Evolutionary conservation across 1,140 invertebrate species (phyloP).

Genomic region (Aphidius ervi): DNA sequence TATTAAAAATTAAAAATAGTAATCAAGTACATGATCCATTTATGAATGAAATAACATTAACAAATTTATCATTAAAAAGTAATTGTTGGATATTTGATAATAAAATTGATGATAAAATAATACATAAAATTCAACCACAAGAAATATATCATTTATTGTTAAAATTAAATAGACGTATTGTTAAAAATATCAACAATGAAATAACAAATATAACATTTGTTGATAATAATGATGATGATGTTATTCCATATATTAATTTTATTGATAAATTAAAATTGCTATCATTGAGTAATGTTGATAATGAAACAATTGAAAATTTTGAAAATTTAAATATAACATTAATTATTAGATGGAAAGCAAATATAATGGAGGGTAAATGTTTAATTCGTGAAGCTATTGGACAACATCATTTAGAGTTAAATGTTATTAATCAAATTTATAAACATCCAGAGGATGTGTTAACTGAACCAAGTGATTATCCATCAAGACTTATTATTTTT

Average conservation of each 20-base stretch:
- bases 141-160: slow-evolving; percentile 55
- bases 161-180: slow-evolving; percentile 42
- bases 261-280: slow-evolving; percentile 36
- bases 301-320: slow-evolving; percentile 24
- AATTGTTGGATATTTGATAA: slow-evolving; percentile 52
- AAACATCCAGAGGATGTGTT: slow-evolving; percentile 40
- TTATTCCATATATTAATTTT: slow-evolving; percentile 41
- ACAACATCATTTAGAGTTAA: slow-evolving; percentile 48
- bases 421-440: slow-evolving; percentile 42
- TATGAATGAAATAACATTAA: slow-evolving; percentile 58
- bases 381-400: slow-evolving; percentile 41
- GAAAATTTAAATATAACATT: slow-evolving; percentile 41
- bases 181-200: slow-evolving; percentile 22
- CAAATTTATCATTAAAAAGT: slow-evolving; percentile 58
- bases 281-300: slow-evolving; percentile 24
- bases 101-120: slow-evolving; percentile 39
- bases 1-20: slow-evolving; percentile 62
- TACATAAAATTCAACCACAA: slow-evolving; percentile 52
- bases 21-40: slow-evolving; percentile 62
- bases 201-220: slow-evolving; percentile 46
- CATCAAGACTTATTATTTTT: slow-evolving; percentile 46
- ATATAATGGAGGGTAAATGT: slow-evolving; percentile 37
- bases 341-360: slow-evolving; percentile 44
- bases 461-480: slow-evolving; percentile 38
- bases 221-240: slow-evolving; percentile 29